Conservation (phyloP, 2,888 invertebrate species). For the Parelbella ahira region DNA sequence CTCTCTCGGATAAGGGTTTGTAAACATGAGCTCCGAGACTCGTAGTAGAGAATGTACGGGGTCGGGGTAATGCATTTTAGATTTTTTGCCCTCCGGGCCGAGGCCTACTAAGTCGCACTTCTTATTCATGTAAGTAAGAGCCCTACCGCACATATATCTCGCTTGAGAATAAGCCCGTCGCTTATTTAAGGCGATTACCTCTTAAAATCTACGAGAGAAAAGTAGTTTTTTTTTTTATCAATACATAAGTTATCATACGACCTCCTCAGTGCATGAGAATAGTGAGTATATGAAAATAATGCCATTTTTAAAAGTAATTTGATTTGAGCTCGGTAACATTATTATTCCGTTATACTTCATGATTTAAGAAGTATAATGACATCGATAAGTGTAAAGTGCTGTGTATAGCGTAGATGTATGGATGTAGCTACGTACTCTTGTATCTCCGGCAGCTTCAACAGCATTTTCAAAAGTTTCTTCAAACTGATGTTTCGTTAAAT, state of each 20-base stretch:
- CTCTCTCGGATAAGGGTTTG: conserved; percentile 23
- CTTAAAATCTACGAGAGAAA: conserved; percentile 7
- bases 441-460: too few species aligned
- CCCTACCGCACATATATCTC: conserved; percentile 19
- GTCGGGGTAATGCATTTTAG: conserved; percentile 24
- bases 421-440: too few species aligned
- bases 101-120: conserved; percentile 18
- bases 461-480: too few species aligned
- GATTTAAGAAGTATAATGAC: too few species aligned
- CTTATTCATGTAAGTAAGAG: conserved; percentile 23
- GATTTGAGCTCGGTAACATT: too few species aligned
- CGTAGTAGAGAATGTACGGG: conserved; percentile 2
- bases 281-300: too few species aligned
- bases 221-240: conserved; percentile 9
- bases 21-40: conserved; percentile 24
- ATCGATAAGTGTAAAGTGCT: too few species aligned
- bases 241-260: conserved; percentile 17
- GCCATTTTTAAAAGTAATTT: too few species aligned
- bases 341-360: too few species aligned
- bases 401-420: too few species aligned
- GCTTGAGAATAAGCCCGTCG: conserved; percentile 6
- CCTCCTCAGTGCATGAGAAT: not conserved
- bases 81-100: conserved; percentile 18
- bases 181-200: conserved; percentile 16
- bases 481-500: too few species aligned